Conservation (phyloP, 2,888 invertebrate genomes). For the Belgica antarctica region DNA sequence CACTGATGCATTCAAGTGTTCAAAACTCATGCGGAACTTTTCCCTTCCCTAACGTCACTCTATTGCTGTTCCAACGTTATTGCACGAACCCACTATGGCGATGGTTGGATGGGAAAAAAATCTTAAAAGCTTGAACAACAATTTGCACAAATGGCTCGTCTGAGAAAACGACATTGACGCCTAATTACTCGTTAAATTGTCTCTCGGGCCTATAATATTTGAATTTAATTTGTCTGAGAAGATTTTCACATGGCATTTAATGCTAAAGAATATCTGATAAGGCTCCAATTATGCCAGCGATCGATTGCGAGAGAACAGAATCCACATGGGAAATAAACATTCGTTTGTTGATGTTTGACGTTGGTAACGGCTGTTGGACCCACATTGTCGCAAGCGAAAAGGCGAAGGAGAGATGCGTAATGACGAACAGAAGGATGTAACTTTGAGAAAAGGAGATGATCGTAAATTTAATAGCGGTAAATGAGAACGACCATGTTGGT, state of each 20-base stretch:
- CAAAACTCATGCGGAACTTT: no score
- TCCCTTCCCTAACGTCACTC: no score
- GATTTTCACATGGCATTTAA: slow-evolving; percentile 31
- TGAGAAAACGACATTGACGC: background rate
- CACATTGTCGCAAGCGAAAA: no score
- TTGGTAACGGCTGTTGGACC: slow-evolving; percentile 8
- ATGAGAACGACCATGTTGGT: slow-evolving; percentile 36
- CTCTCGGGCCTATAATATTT: background rate
- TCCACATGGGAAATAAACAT: slow-evolving; percentile 2
- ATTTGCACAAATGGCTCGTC: background rate
- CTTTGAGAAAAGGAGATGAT: slow-evolving; percentile 9
- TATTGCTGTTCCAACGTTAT: no score
- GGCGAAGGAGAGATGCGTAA: no score
- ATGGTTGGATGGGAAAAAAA: no score
- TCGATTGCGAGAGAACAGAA: slow-evolving; percentile 16
- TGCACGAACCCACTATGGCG: no score
- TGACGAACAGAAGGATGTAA: slow-evolving; percentile 40
- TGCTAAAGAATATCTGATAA: background rate
- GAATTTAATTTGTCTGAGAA: background rate
- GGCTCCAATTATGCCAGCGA: slow-evolving; percentile 31
- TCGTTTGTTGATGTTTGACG: slow-evolving; percentile 16
- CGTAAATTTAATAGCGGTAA: slow-evolving; percentile 25
- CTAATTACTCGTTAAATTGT: slow-evolving; percentile 39
- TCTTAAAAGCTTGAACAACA: background rate
- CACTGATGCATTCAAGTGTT: no score